Conservation (phyloP, 2,888 invertebrate genomes). For the Patella ulyssiponensis region DNA sequence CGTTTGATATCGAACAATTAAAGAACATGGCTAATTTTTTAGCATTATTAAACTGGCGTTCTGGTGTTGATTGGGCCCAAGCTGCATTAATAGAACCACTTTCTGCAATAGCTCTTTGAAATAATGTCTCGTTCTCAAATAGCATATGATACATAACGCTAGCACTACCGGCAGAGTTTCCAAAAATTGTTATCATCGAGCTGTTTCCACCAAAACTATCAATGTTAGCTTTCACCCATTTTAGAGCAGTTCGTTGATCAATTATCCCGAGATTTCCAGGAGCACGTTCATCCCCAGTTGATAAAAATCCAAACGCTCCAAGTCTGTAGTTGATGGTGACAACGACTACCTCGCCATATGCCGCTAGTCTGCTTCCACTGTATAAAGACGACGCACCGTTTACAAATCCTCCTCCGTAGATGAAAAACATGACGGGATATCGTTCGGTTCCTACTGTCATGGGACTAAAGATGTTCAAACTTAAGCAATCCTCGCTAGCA, state of each 20-base stretch:
- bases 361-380: conserved; percentile 42
- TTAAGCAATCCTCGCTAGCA: conserved; percentile 50
- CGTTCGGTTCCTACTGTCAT: conserved; percentile 1
- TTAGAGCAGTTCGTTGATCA: conserved; percentile 52
- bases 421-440: conserved; percentile 45
- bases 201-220: conserved; percentile 31
- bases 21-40: background rate
- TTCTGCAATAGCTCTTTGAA: conserved; percentile 30
- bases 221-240: conserved; percentile 47
- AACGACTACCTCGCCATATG: conserved; percentile 43
- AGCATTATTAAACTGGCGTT: background rate
- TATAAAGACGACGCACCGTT: conserved; percentile 46
- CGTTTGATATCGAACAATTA: background rate
- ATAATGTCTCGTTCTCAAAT: conserved; percentile 21
- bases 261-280: conserved; percentile 57
- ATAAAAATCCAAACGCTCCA: conserved; percentile 54
- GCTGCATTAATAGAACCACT: conserved; percentile 7
- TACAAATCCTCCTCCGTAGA: conserved; percentile 46
- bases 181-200: conserved; percentile 21
- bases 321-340: conserved; percentile 55
- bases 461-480: conserved; percentile 52
- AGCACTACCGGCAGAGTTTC: conserved; percentile 28
- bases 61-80: background rate
- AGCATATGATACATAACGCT: conserved; percentile 25
- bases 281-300: conserved; percentile 43